Percentiles rank a stretch among this genome's conserved stretches.
Evolutionary conservation across 2,113 vertebrate genomes (phyloP).

Genomic region (Anas platyrhynchos): DNA sequence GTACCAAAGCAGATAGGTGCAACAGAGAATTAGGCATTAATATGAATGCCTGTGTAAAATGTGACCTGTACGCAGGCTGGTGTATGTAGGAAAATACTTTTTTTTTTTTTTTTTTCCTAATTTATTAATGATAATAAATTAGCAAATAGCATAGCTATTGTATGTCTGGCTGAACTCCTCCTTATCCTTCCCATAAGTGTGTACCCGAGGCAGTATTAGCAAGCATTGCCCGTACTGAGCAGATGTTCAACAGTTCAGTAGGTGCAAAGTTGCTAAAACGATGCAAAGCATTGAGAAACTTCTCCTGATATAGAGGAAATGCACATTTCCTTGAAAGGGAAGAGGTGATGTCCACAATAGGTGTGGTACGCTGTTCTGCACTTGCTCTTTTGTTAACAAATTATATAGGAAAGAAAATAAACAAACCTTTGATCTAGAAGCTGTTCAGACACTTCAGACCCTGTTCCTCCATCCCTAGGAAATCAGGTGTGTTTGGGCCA

Average conservation of each 20-base stretch:
- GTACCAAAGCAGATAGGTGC: not conserved
- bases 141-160: not conserved
- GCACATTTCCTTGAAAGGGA: not conserved
- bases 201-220: not conserved
- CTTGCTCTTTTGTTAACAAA: not conserved
- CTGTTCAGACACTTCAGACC: not conserved
- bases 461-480: not conserved
- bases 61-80: not conserved
- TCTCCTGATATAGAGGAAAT: not conserved
- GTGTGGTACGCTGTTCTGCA: not conserved
- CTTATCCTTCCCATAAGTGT: not conserved
- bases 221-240: not conserved
- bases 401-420: rapidly evolving
- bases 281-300: not conserved
- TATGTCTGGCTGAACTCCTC: not conserved
- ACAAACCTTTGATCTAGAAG: not conserved
- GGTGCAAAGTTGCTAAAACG: not conserved
- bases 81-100: not conserved
- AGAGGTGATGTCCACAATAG: not conserved
- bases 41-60: not conserved
- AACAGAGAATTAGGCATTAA: not conserved
- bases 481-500: not conserved
- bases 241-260: not conserved
- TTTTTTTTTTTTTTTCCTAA: not conserved
- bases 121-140: not conserved